These are phyloP conservation scores for Amblyopsis rosae DNA, from an alignment of 2,113 vertebrate genomes.

Conservation along the genomic window DNA sequence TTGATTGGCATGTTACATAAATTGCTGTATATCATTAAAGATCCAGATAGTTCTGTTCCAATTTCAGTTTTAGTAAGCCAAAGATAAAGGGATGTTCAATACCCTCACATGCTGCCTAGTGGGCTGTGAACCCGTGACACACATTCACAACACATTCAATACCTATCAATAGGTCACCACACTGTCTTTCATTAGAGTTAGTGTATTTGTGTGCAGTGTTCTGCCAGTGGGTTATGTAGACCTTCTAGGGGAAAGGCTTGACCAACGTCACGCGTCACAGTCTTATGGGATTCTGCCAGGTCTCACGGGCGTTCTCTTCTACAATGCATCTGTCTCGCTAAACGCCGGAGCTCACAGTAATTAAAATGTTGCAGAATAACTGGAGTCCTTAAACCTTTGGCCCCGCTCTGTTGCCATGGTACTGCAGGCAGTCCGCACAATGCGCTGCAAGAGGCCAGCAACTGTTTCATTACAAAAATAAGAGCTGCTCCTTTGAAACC, in stretches of 20 bases:
- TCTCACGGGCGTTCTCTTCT: constrained; percentile 23
- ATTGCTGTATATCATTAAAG: no score
- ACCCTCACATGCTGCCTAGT: no score
- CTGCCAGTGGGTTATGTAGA: constrained; percentile 6
- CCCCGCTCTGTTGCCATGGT: constrained; percentile 73
- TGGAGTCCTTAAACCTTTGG: constrained; percentile 46
- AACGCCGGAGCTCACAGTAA: constrained; percentile 50
- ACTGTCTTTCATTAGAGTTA: no score
- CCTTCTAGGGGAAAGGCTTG: neutral
- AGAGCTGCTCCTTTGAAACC: constrained; percentile 16
- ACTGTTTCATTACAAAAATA: constrained; percentile 53
- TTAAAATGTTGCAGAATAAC: constrained; percentile 74
- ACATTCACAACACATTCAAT: no score
- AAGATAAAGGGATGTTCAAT: no score
- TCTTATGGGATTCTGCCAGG: constrained; percentile 30
- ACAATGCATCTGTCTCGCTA: constrained; percentile 56
- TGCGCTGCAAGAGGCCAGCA: constrained; percentile 43
- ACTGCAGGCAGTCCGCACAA: constrained; percentile 54
- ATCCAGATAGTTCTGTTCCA: no score
- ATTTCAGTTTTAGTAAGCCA: no score
- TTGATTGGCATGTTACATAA: no score
- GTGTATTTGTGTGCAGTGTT: no score
- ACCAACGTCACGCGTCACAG: neutral
- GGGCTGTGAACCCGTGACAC: no score
- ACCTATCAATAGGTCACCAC: no score